Evolutionary conservation across 23 tunicate species (phyloP).

Genomic region (Halocynthia roretzi): DNA sequence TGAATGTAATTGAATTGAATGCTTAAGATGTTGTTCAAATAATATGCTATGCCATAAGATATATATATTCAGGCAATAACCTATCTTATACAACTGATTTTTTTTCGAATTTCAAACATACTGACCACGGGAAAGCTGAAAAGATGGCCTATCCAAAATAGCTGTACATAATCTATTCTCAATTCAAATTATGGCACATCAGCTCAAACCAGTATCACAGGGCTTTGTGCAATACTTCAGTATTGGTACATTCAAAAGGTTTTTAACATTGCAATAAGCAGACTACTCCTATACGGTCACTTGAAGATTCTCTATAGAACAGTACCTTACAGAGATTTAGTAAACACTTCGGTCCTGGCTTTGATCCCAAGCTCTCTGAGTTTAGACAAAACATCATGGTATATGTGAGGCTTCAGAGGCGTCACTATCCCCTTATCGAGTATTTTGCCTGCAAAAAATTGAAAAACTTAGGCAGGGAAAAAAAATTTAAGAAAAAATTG

Average conservation of each 20-base stretch:
- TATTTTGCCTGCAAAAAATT: constrained; percentile 45
- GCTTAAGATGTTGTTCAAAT: too few species aligned
- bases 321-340: neutral
- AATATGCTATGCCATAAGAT: too few species aligned
- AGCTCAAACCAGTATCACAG: neutral
- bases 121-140: too few species aligned
- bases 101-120: too few species aligned
- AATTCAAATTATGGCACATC: neutral
- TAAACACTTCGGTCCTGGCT: constrained; percentile 38
- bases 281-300: neutral
- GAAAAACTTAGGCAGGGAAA: neutral
- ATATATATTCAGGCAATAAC: too few species aligned
- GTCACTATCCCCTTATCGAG: constrained; percentile 84
- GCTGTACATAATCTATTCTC: neutral
- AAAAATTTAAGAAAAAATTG: neutral
- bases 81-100: too few species aligned
- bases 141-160: too few species aligned
- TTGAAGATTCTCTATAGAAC: neutral
- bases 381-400: constrained; percentile 68
- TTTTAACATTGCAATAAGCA: neutral
- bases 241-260: neutral
- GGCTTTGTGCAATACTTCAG: neutral
- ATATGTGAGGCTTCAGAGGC: constrained; percentile 61
- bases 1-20: too few species aligned
- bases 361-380: constrained; percentile 70